Evolutionary conservation across 2,888 invertebrate species (phyloP).

Genomic region (Drosophila affinis): DNA sequence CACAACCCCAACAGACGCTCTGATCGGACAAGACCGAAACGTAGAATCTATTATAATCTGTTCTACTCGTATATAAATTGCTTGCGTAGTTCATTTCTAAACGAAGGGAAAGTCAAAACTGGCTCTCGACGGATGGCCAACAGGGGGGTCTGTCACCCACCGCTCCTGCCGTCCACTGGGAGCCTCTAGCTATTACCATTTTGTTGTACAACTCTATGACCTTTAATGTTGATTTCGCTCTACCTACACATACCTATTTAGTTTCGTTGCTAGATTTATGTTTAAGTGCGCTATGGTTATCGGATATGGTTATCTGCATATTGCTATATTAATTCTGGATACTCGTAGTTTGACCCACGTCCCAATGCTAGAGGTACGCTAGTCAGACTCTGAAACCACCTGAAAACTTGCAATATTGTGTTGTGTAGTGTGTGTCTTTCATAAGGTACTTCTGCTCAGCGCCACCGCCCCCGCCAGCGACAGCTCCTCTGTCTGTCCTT

Average conservation of each 20-base stretch:
- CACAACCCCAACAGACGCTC: conserved; percentile 74
- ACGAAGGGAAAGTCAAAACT: conserved; percentile 8
- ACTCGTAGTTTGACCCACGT: conserved; percentile 9
- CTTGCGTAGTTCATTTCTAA: conserved; percentile 34
- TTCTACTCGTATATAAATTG: conserved; percentile 12
- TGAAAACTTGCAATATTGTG: not conserved
- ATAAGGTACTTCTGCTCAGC: conserved; percentile 25
- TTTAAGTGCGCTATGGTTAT: conserved; percentile 68
- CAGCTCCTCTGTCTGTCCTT: not conserved
- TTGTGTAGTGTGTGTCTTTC: not conserved
- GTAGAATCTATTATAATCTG: conserved; percentile 28
- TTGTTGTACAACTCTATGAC: conserved; percentile 57
- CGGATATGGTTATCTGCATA: conserved; percentile 58
- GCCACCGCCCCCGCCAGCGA: not conserved
- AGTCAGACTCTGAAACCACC: conserved; percentile 45
- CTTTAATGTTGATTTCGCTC: conserved; percentile 64
- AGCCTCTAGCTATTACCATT: conserved; percentile 53
- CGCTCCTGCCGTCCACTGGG: not conserved
- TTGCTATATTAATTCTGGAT: conserved; percentile 14
- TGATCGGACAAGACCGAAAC: conserved; percentile 51
- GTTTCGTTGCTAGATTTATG: conserved; percentile 49
- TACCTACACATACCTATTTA: conserved; percentile 36
- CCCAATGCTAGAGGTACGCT: conserved; percentile 54
- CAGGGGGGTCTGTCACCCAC: not conserved
- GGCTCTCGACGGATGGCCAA: not conserved